A percentile compares a stretch with the other conserved stretches of the same genome.
Conservation (phyloP, 2,113 vertebrate genomes). For the Podilymbus podiceps region DNA sequence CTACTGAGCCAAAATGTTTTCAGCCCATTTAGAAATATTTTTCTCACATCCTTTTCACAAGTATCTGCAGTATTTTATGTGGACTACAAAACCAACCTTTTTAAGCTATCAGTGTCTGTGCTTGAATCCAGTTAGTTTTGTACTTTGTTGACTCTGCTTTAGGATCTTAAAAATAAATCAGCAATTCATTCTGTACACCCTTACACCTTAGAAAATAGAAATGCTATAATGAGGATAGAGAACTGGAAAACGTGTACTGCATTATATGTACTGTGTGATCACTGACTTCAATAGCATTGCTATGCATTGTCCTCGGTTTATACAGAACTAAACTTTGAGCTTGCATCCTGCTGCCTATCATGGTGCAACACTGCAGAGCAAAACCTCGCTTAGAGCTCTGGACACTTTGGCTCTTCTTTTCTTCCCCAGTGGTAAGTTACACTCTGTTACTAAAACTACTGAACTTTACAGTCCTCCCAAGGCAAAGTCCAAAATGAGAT, state of each 20-base stretch:
- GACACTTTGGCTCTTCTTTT: not conserved
- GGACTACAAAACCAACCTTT: constrained; percentile 7
- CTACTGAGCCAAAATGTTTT: not conserved
- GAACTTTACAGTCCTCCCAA: not conserved
- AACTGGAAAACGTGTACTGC: not conserved
- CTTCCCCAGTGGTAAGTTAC: not conserved
- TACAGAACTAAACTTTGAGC: not conserved
- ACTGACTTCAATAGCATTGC: not conserved
- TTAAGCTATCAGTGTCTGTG: not conserved
- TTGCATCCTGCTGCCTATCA: not conserved
- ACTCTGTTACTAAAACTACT: not conserved
- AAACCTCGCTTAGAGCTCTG: not conserved
- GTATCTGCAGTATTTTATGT: not conserved
- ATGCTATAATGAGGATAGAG: not conserved
- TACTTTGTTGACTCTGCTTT: constrained; percentile 25
- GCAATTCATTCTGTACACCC: not conserved
- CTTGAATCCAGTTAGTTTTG: not conserved
- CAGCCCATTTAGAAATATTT: not conserved
- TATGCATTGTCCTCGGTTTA: not conserved
- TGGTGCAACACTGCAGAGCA: not conserved
- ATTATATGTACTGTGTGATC: not conserved
- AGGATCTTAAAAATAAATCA: constrained; percentile 37
- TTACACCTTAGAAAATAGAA: not conserved
- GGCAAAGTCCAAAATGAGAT: not conserved
- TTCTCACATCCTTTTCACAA: constrained; percentile 8